These are phyloP conservation scores for Zaprionus tsacasi DNA, from an alignment of 1,140 invertebrate genomes.

Conservation along the genomic window DNA sequence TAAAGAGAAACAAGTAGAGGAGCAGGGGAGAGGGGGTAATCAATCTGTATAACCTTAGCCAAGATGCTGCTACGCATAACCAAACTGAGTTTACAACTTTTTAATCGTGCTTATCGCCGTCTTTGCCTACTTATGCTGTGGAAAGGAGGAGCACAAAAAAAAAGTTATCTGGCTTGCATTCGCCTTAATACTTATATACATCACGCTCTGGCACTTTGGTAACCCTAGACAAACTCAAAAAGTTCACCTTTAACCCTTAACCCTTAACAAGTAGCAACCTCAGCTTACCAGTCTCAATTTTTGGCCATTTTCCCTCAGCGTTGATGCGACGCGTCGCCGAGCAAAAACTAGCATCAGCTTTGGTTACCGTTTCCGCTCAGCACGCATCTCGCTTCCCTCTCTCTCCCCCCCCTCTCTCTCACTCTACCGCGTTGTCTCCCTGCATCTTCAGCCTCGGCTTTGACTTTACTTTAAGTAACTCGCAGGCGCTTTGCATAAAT, in stretches of 20 bases:
- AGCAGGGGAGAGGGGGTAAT: too few relatives aligned
- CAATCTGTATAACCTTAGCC: neutral
- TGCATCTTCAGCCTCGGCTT: slow-evolving; percentile 50
- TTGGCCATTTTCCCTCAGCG: slow-evolving; percentile 32
- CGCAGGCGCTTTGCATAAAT: slow-evolving; percentile 78
- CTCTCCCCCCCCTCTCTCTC: neutral
- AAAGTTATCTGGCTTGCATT: slow-evolving; percentile 11
- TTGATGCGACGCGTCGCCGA: slow-evolving; percentile 6
- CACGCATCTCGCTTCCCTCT: neutral
- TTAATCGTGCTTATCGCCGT: slow-evolving; percentile 43
- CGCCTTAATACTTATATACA: slow-evolving; percentile 46
- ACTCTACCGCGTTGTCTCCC: neutral
- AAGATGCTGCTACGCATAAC: neutral
- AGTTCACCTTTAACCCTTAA: slow-evolving; percentile 55
- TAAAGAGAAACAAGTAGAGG: neutral
- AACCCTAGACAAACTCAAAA: slow-evolving; percentile 50
- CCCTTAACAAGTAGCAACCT: slow-evolving; percentile 51
- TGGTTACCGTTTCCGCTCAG: neutral
- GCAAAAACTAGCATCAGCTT: slow-evolving; percentile 38
- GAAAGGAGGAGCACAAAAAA: neutral
- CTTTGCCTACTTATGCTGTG: slow-evolving; percentile 28
- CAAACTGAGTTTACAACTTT: slow-evolving; percentile 19
- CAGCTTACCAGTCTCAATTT: slow-evolving; percentile 53
- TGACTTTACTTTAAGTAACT: slow-evolving; percentile 78
- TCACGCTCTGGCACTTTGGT: slow-evolving; percentile 54